Evolutionary conservation across 1,140 invertebrate genomes (phyloP).

Genomic region (Platyura marginata): DNA sequence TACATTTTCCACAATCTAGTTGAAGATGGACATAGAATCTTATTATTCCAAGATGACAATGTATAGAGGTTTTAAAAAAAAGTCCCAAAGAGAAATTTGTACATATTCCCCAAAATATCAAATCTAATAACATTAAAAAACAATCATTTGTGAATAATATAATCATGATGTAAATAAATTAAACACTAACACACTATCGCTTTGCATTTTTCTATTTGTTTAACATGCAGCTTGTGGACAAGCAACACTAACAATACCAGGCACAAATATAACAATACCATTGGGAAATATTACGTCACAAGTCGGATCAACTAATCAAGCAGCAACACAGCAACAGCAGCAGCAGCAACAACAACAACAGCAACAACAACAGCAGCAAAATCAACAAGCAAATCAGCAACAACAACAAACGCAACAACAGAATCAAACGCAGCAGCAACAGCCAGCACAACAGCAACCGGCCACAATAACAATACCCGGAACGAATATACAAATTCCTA

Average conservation of each 20-base stretch:
- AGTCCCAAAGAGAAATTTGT: too few species aligned
- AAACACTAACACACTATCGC: too few species aligned
- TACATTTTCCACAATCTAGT: too few species aligned
- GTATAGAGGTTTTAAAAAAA: too few species aligned
- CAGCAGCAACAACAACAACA: background rate
- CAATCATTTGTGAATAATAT: too few species aligned
- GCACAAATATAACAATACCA: slow-evolving; percentile 36
- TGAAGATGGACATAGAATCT: too few species aligned
- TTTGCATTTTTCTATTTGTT: slow-evolving; percentile 1
- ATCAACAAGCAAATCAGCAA: slow-evolving; percentile 3
- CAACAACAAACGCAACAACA: background rate
- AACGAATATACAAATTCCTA: slow-evolving; percentile 36
- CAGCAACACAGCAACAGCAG: slow-evolving; percentile 12
- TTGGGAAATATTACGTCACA: slow-evolving; percentile 18
- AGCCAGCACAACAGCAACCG: slow-evolving; percentile 1
- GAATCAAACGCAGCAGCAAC: slow-evolving; percentile 1
- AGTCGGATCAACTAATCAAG: background rate
- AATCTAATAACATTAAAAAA: too few species aligned
- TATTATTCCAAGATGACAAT: too few species aligned
- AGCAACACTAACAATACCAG: slow-evolving; percentile 32
- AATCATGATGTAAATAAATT: too few species aligned
- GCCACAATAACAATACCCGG: slow-evolving; percentile 32
- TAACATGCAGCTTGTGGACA: slow-evolving; percentile 22
- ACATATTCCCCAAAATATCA: too few species aligned
- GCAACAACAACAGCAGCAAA: slow-evolving; percentile 6